Conservation (phyloP, 1,140 invertebrate genomes). For the Rhagoletis zephyria region DNA sequence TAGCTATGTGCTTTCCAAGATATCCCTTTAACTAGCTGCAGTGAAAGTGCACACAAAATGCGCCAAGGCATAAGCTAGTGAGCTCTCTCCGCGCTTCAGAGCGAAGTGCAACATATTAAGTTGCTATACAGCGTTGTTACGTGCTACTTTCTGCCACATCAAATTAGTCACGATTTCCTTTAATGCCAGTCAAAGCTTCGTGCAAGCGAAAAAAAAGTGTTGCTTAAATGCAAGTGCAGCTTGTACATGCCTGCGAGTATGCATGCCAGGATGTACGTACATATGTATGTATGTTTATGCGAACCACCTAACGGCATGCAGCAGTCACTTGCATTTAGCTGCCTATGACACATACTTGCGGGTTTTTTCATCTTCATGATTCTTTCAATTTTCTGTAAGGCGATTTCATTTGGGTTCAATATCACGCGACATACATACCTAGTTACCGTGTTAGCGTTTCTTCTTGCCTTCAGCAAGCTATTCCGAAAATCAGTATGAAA, state of each 20-base stretch:
- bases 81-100: not conserved
- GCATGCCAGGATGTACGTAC: not conserved
- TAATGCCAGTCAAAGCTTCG: slow-evolving; percentile 21
- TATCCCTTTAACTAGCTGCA: not conserved
- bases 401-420: too few species aligned
- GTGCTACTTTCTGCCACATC: not conserved
- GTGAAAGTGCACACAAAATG: not conserved
- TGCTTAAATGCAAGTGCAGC: not conserved
- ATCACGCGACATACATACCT: too few species aligned
- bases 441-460: too few species aligned
- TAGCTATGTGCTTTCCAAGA: not conserved
- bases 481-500: too few species aligned
- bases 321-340: not conserved
- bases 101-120: not conserved
- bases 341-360: not conserved
- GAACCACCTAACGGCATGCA: not conserved
- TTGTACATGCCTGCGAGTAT: not conserved
- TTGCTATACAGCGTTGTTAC: not conserved
- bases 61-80: not conserved
- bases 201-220: not conserved
- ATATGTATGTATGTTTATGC: not conserved
- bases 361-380: not conserved
- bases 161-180: slow-evolving; percentile 51
- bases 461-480: too few species aligned
- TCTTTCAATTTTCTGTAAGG: too few species aligned